Base-by-base conservation (phyloP, 2,888 invertebrate species). In the Drosophila kanekoi region DNA sequence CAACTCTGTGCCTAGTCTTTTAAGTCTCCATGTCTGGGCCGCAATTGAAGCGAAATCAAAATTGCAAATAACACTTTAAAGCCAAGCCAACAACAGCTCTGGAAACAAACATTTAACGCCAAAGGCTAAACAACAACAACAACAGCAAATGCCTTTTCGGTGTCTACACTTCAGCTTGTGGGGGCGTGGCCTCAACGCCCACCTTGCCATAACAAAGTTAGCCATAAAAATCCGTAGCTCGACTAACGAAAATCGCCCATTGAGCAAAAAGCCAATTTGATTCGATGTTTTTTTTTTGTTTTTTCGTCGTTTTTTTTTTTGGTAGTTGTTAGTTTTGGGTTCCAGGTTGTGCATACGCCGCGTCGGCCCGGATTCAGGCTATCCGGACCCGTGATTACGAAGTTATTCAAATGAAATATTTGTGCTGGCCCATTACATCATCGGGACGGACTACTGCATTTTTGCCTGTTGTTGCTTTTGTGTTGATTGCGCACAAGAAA, bases 401-500 rank as follows among this genome's bases (percentile, higher is more conserved):
- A 80, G 80, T 82, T 85, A 83, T 86, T 83, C 86, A 86, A 79
- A 79, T 86, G 83, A 85, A 87, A 76, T 87, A 81, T 76, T 78
- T 76, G 67, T 60, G 61, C 72, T 67, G 82, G 56, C 82, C 77
- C 77, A 82, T 82, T 82, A 82, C 85, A 77, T 84, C 82, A 82
- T 79, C 63, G 48, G 47, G 45, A 61, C 33, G 43, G 41, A 56
- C 68, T 72, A 72, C 72, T 69, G 72, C 69, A 77, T 71, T 65
- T 59, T 52, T 43, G 16, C 33, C 41, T 32, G 44, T 51, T 60
- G 32, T 59, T 41, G 23, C 37, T 65, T 49, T 52, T 58, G 33
- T 56, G 49, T 48, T 69, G 58, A 70, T 68, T 70, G 59, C 59
- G 64, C 64, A 43, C 43, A 53, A 32, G 6, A 38, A 13, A 4